phyloP scores from a whole-genome alignment of 2,888 invertebrate species.

The Cryptocheilus praepositus region DNA sequence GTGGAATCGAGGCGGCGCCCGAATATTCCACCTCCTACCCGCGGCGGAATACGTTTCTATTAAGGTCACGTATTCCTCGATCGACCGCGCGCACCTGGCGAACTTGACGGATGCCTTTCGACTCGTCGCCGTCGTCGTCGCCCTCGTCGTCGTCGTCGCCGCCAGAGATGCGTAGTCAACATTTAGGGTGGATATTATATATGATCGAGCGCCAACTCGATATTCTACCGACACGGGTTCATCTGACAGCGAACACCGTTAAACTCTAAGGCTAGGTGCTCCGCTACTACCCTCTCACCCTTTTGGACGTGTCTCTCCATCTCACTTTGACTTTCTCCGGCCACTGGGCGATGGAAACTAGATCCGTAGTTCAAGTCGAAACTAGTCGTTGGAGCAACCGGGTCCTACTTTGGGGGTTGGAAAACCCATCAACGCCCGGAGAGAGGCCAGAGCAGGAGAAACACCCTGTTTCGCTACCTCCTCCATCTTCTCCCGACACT shows the following conservation, averaged over 20 bases:
- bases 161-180: too few relatives aligned
- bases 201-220: background rate
- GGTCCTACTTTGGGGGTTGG: slow-evolving; percentile 56
- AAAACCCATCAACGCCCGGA: slow-evolving; percentile 64
- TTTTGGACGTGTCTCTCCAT: background rate
- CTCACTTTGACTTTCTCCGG: slow-evolving; percentile 21
- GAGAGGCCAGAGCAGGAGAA: slow-evolving; percentile 14
- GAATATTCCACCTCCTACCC: slow-evolving; percentile 28
- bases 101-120: background rate
- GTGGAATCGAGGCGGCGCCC: slow-evolving; percentile 43
- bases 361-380: slow-evolving; percentile 59
- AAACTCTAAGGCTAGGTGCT: background rate
- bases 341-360: slow-evolving; percentile 53
- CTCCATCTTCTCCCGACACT: slow-evolving; percentile 9
- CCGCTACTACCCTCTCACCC: background rate
- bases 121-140: too few relatives aligned
- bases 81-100: slow-evolving; percentile 3
- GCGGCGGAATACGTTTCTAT: slow-evolving; percentile 54
- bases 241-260: background rate
- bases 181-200: background rate
- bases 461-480: slow-evolving; percentile 26
- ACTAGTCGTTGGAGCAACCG: slow-evolving; percentile 51
- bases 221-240: background rate
- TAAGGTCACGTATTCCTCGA: slow-evolving; percentile 45
- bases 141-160: too few relatives aligned